phyloP scores from a whole-genome alignment of 2,888 invertebrate species.

The Hylaea fasciaria region DNA sequence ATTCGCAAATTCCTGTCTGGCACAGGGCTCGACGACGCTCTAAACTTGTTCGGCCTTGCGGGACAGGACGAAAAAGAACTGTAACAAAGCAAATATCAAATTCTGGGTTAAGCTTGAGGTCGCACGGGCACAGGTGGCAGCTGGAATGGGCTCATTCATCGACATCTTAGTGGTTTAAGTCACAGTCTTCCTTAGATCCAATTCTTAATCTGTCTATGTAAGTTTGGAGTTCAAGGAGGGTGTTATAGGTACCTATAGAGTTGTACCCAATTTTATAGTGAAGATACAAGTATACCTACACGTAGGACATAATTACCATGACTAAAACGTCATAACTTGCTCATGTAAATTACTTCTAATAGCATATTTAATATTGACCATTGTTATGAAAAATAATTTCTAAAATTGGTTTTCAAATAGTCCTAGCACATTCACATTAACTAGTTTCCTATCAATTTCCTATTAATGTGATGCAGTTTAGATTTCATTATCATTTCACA shows the following conservation, averaged over 20 bases:
- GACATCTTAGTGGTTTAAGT: background rate
- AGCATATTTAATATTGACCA: too few relatives aligned
- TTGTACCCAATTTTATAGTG: too few relatives aligned
- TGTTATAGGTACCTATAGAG: too few relatives aligned
- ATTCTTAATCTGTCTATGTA: too few relatives aligned
- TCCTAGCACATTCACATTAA: background rate
- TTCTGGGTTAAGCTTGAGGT: constrained; percentile 55
- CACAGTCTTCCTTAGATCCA: too few relatives aligned
- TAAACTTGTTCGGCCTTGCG: constrained; percentile 68
- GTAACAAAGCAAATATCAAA: constrained; percentile 60
- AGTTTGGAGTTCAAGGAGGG: too few relatives aligned
- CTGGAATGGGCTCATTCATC: constrained; percentile 54
- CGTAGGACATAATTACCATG: too few relatives aligned
- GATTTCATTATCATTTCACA: constrained; percentile 13
- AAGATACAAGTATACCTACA: too few relatives aligned
- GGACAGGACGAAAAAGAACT: constrained; percentile 61
- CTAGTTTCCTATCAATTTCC: background rate
- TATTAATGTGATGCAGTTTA: background rate
- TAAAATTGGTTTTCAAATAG: too few relatives aligned
- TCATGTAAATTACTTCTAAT: too few relatives aligned
- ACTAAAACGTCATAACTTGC: too few relatives aligned
- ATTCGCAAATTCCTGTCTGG: constrained; percentile 78
- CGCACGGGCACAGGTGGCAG: constrained; percentile 52
- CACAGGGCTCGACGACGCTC: constrained; percentile 68
- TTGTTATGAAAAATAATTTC: too few relatives aligned